Conservation (phyloP, 2,797 vertebrate genomes). For the Dicrostonyx torquatus region DNA sequence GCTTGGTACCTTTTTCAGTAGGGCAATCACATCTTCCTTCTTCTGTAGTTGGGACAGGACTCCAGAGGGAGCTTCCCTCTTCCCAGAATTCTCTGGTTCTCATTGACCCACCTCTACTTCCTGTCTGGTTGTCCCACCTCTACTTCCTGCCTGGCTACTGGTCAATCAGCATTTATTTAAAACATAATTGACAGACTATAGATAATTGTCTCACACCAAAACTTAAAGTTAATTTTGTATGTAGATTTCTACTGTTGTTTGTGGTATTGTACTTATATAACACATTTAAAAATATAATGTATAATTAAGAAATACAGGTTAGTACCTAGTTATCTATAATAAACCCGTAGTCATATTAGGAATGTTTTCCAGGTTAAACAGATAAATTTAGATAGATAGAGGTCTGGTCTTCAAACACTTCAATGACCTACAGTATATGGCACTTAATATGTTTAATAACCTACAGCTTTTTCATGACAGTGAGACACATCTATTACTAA, state of each 20-base stretch:
- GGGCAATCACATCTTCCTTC: too few species aligned
- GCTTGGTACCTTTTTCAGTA: too few species aligned
- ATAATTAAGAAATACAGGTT: neutral
- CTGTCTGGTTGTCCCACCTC: too few species aligned
- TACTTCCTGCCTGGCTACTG: too few species aligned
- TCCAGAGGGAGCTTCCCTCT: too few species aligned
- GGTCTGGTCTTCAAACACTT: neutral
- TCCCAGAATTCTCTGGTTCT: too few species aligned
- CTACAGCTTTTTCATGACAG: neutral
- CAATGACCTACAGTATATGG: neutral
- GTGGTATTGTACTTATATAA: neutral
- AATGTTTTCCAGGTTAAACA: neutral
- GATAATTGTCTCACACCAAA: too few species aligned
- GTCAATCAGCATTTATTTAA: too few species aligned
- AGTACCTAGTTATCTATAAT: neutral
- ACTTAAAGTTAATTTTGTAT: neutral
- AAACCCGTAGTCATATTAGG: neutral
- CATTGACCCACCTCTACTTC: too few species aligned
- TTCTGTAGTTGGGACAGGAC: too few species aligned
- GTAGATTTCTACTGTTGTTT: neutral
- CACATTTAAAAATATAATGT: neutral
- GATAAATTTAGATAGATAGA: neutral
- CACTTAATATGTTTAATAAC: too few species aligned
- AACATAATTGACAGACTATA: too few species aligned
- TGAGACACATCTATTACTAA: neutral